These are phyloP conservation scores for Gymnosoma rotundatum DNA, from an alignment of 2,888 invertebrate species.

Conservation along the genomic window DNA sequence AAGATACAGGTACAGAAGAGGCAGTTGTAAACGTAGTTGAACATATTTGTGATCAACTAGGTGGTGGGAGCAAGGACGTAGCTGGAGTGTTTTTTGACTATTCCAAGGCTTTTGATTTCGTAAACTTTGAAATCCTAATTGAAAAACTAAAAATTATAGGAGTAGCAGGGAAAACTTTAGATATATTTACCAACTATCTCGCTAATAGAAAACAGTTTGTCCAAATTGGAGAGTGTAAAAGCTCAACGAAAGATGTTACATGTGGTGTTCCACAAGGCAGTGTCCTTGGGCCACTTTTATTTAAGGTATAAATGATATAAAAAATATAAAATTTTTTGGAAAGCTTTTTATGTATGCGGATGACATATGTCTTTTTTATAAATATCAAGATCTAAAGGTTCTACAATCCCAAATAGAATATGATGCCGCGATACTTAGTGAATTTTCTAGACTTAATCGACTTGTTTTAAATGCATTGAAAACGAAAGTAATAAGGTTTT, in stretches of 20 bases:
- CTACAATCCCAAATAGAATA: not conserved
- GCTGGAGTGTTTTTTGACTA: not conserved
- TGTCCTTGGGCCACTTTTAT: too few species aligned
- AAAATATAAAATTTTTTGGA: too few species aligned
- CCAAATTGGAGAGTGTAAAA: not conserved
- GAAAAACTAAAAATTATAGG: not conserved
- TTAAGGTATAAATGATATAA: too few species aligned
- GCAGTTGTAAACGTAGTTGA: not conserved
- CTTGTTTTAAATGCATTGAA: not conserved
- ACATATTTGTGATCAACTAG: not conserved
- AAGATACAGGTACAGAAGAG: not conserved
- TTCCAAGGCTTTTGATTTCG: conserved; percentile 1
- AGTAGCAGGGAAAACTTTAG: not conserved
- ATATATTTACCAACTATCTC: not conserved
- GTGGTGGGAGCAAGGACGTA: not conserved
- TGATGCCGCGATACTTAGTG: not conserved
- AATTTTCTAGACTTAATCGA: not conserved
- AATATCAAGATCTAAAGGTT: not conserved
- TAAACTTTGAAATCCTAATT: not conserved
- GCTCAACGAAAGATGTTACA: not conserved
- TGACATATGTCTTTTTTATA: too few species aligned
- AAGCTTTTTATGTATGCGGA: too few species aligned
- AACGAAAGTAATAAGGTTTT: not conserved
- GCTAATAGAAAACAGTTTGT: not conserved
- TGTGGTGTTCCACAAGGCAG: not conserved